These are phyloP conservation scores for Petrocephalus schoutedeni DNA, from an alignment of 2,797 vertebrate species.

Conservation along the genomic window DNA sequence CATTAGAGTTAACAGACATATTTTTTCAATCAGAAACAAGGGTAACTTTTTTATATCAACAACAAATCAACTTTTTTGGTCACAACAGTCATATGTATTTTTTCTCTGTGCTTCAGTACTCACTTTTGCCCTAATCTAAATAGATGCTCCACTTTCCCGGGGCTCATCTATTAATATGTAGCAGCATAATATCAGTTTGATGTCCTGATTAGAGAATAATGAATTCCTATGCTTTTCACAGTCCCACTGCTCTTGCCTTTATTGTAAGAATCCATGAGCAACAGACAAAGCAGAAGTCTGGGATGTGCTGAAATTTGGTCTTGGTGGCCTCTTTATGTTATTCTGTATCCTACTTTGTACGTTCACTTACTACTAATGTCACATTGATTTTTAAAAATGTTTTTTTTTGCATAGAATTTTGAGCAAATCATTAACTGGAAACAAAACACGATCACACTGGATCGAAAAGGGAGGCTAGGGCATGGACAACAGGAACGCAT, in stretches of 20 bases:
- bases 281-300: background rate
- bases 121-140: background rate
- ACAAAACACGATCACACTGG: too few species aligned
- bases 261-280: background rate
- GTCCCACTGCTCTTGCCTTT: conserved; percentile 4
- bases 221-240: conserved; percentile 12
- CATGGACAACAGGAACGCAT: too few species aligned
- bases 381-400: background rate
- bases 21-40: background rate
- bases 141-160: background rate
- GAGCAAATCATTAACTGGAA: background rate
- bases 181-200: background rate
- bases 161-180: conserved; percentile 13
- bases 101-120: background rate
- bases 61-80: background rate
- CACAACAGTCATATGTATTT: background rate
- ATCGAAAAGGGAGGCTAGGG: too few species aligned
- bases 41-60: background rate
- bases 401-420: background rate
- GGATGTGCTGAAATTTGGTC: background rate
- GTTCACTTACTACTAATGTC: background rate
- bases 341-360: background rate
- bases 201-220: conserved; percentile 16
- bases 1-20: background rate
- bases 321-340: background rate